Percentiles rank a stretch among this genome's conserved stretches.
phyloP scores from a whole-genome alignment of 2,797 vertebrate genomes.

The Acipenser oxyrinchus region DNA sequence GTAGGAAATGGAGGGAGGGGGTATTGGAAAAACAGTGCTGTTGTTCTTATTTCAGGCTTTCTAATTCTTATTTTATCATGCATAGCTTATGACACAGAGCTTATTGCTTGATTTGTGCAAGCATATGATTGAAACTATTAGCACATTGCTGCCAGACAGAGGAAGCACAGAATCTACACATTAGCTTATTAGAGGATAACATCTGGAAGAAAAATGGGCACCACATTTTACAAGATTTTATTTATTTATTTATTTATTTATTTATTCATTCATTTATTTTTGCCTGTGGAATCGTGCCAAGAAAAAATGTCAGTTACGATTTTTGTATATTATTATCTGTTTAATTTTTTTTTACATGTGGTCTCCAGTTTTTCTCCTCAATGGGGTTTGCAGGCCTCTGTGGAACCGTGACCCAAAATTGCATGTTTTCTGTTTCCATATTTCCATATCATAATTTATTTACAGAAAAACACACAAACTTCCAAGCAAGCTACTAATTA shows the following conservation, averaged over 20 bases:
- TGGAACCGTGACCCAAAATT: constrained; percentile 31
- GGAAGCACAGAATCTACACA: not conserved
- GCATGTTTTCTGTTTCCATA: constrained; percentile 20
- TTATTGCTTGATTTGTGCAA: not conserved
- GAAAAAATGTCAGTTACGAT: not conserved
- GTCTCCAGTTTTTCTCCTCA: not conserved
- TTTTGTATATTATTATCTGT: not conserved
- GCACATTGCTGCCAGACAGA: not conserved
- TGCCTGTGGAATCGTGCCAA: not conserved
- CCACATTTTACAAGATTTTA: not conserved
- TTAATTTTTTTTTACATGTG: not conserved
- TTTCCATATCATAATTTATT: constrained; percentile 18
- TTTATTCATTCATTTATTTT: not conserved
- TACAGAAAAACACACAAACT: constrained; percentile 23
- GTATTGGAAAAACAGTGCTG: not conserved
- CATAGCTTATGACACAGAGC: not conserved
- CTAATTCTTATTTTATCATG: not conserved
- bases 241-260: not conserved
- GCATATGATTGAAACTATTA: constrained; percentile 1
- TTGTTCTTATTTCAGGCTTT: not conserved
- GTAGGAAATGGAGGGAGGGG: not conserved
- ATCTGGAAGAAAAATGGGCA: constrained; percentile 11
- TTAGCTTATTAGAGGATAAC: constrained; percentile 8
- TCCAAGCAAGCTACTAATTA: constrained; percentile 31
- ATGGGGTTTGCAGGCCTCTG: constrained; percentile 17